Evolutionary conservation across 2,797 vertebrate genomes (phyloP).

Genomic region (Menidia menidia): DNA sequence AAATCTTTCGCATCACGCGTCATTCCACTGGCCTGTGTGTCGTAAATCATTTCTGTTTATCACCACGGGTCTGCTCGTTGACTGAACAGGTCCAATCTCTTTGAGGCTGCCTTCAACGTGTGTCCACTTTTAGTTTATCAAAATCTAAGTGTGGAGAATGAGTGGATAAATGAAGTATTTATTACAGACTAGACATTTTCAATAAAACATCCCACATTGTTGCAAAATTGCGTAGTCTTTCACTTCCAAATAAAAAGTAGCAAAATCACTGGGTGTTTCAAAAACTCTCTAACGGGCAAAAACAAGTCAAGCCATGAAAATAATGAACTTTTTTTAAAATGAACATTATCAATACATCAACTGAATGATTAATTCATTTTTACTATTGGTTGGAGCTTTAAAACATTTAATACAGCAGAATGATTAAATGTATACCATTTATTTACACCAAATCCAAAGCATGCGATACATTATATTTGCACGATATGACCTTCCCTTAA

Average conservation of each 20-base stretch:
- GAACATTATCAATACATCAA: background rate
- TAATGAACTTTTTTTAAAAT: background rate
- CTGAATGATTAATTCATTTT: background rate
- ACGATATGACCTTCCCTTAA: background rate
- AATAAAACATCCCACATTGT: background rate
- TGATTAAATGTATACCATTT: background rate
- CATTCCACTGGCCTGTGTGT: background rate
- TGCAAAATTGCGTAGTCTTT: background rate
- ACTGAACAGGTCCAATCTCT: background rate
- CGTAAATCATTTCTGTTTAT: constrained; percentile 22
- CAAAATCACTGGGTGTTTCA: background rate
- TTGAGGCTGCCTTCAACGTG: background rate
- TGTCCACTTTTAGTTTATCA: background rate
- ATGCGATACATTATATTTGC: background rate
- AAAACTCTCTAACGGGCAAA: background rate
- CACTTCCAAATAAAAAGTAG: background rate
- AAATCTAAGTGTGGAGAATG: background rate
- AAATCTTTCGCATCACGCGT: constrained; percentile 2
- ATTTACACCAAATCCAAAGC: background rate
- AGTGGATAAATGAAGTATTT: background rate
- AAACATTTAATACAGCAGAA: background rate
- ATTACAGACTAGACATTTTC: constrained; percentile 1
- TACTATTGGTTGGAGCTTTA: background rate
- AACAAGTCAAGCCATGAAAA: background rate
- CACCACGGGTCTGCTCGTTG: constrained; percentile 5